A percentile compares a stretch with the other conserved stretches of the same genome.
Conservation (phyloP, 2,888 invertebrate genomes). For the Luperina nickerlii region DNA sequence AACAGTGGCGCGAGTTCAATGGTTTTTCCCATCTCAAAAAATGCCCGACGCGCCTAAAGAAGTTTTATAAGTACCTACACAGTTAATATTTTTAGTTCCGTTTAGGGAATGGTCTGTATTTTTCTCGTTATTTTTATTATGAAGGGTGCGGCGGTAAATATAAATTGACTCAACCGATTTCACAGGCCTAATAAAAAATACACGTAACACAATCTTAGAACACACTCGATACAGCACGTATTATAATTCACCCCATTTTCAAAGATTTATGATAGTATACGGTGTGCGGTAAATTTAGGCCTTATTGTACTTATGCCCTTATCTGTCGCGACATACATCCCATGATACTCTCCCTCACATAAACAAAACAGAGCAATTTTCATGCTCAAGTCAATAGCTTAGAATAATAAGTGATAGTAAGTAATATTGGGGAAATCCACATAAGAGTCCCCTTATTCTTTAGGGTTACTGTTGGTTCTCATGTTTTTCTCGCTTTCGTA, state of each 20-base stretch:
- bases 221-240: constrained; percentile 69
- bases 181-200: constrained; percentile 41
- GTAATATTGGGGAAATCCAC: constrained; percentile 88
- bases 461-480: constrained; percentile 71
- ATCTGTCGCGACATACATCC: constrained; percentile 80
- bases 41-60: no score
- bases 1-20: no score
- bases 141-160: neutral
- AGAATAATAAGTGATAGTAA: constrained; percentile 90
- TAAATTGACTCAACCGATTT: constrained; percentile 10
- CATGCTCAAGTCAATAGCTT: constrained; percentile 89
- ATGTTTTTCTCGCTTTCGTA: constrained; percentile 43
- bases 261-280: constrained; percentile 82
- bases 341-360: constrained; percentile 76
- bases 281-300: constrained; percentile 77
- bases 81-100: constrained; percentile 2
- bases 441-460: constrained; percentile 76
- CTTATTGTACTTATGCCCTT: constrained; percentile 80
- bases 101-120: neutral
- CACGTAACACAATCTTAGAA: constrained; percentile 37
- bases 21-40: no score
- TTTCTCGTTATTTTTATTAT: neutral
- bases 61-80: neutral
- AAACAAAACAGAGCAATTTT: constrained; percentile 89
- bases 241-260: constrained; percentile 81